A percentile compares a stretch with the other conserved stretches of the same genome.
phyloP scores from a whole-genome alignment of 2,113 vertebrate genomes.

The Sphaerodactylus townsendi region DNA sequence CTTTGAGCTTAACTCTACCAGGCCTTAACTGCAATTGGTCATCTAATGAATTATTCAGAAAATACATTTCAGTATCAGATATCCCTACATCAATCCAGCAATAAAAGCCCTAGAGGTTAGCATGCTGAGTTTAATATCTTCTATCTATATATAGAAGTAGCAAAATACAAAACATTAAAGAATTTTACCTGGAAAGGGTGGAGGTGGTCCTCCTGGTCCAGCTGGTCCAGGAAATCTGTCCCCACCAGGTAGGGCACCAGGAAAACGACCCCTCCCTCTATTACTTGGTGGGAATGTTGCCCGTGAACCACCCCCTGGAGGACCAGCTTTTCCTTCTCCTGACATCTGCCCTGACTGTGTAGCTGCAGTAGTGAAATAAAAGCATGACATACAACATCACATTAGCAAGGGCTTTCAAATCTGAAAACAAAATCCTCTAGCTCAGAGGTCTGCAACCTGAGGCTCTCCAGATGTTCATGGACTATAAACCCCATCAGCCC shows the following conservation, averaged over 20 bases:
- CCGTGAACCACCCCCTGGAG: constrained; percentile 87
- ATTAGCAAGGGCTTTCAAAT: background rate
- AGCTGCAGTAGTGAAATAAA: constrained; percentile 72
- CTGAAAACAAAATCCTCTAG: fast-evolving
- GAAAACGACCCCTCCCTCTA: constrained; percentile 92
- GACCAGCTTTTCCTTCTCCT: constrained; percentile 97
- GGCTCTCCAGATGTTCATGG: no score
- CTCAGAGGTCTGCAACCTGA: no score
- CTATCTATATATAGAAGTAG: constrained; percentile 56
- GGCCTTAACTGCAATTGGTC: background rate
- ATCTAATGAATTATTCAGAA: background rate
- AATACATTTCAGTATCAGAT: constrained; percentile 60
- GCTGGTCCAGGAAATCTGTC: constrained; percentile 94
- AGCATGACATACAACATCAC: background rate
- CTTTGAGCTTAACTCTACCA: background rate
- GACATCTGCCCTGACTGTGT: constrained; percentile 99
- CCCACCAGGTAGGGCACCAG: constrained; percentile 90
- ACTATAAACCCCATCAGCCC: no score
- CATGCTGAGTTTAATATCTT: background rate
- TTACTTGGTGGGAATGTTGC: constrained; percentile 91
- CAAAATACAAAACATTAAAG: constrained; percentile 46
- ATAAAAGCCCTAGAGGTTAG: background rate
- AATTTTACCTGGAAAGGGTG: constrained; percentile 90
- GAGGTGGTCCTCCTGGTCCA: constrained; percentile 93
- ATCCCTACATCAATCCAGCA: background rate